Evolutionary conservation across 2,888 invertebrate species (phyloP).

Genomic region (Drosophila borealis): DNA sequence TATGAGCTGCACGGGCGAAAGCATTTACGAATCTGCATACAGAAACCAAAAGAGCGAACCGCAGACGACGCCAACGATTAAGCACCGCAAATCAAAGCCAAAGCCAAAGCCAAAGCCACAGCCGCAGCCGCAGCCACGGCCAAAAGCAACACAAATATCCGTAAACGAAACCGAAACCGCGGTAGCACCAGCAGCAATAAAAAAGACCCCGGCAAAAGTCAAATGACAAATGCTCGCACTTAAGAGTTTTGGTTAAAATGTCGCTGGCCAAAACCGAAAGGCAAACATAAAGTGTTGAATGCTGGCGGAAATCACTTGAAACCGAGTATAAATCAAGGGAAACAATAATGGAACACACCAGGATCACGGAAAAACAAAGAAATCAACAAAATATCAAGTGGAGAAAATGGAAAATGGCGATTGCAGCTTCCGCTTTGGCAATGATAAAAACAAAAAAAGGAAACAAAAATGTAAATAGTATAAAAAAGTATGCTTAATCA

Average conservation of each 20-base stretch:
- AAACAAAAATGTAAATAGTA: constrained; percentile 29
- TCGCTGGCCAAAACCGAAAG: constrained; percentile 42
- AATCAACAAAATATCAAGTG: constrained; percentile 30
- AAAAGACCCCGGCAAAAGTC: constrained; percentile 42
- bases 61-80: constrained; percentile 76
- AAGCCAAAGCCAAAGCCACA: constrained; percentile 30
- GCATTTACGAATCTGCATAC: constrained; percentile 48
- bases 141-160: constrained; percentile 33
- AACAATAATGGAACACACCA: constrained; percentile 67
- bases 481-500: constrained; percentile 49
- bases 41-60: constrained; percentile 33
- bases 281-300: constrained; percentile 75
- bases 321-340: constrained; percentile 75
- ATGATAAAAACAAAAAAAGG: constrained; percentile 25
- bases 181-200: constrained; percentile 22
- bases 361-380: constrained; percentile 28
- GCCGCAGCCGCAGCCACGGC: constrained; percentile 29
- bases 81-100: constrained; percentile 67
- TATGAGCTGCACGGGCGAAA: constrained; percentile 68
- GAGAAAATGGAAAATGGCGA: constrained; percentile 52
- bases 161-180: constrained; percentile 31
- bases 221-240: constrained; percentile 69
- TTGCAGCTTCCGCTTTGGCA: constrained; percentile 48
- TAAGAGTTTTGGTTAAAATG: constrained; percentile 41
- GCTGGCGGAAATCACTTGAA: constrained; percentile 79